These are phyloP conservation scores for Dasyurus viverrinus DNA, from an alignment of 2,113 vertebrate genomes.

Conservation along the genomic window DNA sequence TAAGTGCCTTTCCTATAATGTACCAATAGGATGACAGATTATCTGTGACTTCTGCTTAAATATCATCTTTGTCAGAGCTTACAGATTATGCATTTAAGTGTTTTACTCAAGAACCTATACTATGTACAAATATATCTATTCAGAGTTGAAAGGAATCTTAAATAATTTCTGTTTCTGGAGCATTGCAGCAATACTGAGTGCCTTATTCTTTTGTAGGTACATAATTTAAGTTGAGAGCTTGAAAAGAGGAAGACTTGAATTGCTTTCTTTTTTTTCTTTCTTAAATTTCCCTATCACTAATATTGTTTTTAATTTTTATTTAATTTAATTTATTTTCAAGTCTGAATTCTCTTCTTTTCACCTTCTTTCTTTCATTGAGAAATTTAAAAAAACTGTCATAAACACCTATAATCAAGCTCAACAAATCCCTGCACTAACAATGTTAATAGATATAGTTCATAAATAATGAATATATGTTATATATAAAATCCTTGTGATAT, in stretches of 20 bases:
- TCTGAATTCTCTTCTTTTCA: background rate
- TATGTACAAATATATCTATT: rapidly evolving
- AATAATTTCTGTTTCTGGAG: background rate
- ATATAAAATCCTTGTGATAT: no score
- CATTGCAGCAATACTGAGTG: background rate
- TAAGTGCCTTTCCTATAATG: background rate
- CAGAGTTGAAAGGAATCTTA: background rate
- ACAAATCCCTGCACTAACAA: background rate
- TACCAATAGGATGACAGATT: rapidly evolving
- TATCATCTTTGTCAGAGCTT: no score
- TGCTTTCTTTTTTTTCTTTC: background rate
- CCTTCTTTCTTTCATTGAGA: background rate
- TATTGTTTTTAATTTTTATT: background rate
- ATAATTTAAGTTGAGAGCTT: background rate
- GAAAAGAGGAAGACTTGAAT: background rate
- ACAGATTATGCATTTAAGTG: rapidly evolving
- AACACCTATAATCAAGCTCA: background rate
- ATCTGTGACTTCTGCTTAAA: background rate
- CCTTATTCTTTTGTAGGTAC: background rate
- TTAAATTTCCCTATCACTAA: background rate
- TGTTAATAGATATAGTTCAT: background rate
- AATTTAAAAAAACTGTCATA: background rate
- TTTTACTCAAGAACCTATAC: rapidly evolving
- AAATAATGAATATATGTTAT: no score
- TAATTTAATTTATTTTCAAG: background rate